phyloP scores from a whole-genome alignment of 1,140 invertebrate genomes.

The Leptonema lineaticorne region DNA sequence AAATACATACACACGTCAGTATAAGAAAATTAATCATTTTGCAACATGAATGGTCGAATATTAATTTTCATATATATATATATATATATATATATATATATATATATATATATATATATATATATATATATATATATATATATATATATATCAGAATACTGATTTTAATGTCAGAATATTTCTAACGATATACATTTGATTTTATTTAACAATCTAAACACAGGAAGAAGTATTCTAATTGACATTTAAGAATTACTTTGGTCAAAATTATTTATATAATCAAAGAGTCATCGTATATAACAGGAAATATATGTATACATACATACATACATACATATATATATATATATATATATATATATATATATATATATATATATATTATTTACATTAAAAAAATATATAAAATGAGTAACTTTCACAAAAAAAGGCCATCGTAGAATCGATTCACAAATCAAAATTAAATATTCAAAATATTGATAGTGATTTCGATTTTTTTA shows the following conservation, averaged over 20 bases:
- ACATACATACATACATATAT: no score
- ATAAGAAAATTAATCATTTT: no score
- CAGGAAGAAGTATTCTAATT: constrained; percentile 28
- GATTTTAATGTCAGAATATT: constrained; percentile 30
- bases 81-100: neutral
- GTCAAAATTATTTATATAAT: no score
- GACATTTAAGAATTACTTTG: constrained; percentile 40
- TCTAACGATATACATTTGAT: constrained; percentile 19
- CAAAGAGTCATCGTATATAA: no score
- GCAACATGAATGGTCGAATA: neutral
- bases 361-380: no score
- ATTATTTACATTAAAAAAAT: no score
- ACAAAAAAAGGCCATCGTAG: neutral
- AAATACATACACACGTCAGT: no score
- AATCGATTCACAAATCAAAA: neutral
- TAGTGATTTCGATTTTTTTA: neutral
- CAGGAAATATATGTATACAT: no score
- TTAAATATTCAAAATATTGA: neutral
- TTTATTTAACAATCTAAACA: constrained; percentile 12
- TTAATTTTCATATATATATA: neutral
- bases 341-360: no score
- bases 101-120: constrained; percentile 9
- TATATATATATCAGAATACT: constrained; percentile 30
- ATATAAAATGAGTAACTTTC: no score
- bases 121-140: neutral